These are phyloP conservation scores for Poeciliopsis prolifica DNA, from an alignment of 2,113 vertebrate species.

Conservation along the genomic window DNA sequence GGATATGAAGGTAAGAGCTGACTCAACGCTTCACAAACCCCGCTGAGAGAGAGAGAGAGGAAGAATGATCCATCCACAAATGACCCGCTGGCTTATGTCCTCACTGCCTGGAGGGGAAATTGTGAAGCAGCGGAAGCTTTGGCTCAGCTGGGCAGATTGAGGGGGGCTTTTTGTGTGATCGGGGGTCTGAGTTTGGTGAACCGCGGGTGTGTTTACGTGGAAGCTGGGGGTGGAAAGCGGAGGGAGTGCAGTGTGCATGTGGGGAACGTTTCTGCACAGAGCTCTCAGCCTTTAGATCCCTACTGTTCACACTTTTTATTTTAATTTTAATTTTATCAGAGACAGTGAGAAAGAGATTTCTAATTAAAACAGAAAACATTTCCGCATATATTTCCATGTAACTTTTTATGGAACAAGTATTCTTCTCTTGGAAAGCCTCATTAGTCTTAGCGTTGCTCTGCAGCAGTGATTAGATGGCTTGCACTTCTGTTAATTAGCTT, in stretches of 20 bases:
- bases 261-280: slow-evolving; percentile 59
- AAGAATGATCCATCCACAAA: not conserved
- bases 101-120: not conserved
- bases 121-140: not conserved
- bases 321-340: too few relatives aligned
- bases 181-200: slow-evolving; percentile 38
- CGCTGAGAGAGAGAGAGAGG: not conserved
- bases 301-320: not conserved
- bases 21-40: not conserved
- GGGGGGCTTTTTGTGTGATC: not conserved
- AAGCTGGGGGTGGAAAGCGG: slow-evolving; percentile 61
- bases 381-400: too few relatives aligned
- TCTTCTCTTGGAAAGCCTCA: not conserved
- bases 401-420: too few relatives aligned
- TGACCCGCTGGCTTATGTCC: not conserved
- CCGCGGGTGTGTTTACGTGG: slow-evolving; percentile 77
- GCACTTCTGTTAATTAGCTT: not conserved
- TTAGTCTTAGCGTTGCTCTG: not conserved
- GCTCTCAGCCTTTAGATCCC: slow-evolving; percentile 4
- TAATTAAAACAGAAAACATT: not conserved
- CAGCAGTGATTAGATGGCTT: not conserved
- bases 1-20: slow-evolving; percentile 78
- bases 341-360: not conserved
- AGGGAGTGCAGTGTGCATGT: slow-evolving; percentile 67
- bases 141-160: not conserved